phyloP scores from a whole-genome alignment of 2,888 invertebrate genomes.

The Laothoe populi region DNA sequence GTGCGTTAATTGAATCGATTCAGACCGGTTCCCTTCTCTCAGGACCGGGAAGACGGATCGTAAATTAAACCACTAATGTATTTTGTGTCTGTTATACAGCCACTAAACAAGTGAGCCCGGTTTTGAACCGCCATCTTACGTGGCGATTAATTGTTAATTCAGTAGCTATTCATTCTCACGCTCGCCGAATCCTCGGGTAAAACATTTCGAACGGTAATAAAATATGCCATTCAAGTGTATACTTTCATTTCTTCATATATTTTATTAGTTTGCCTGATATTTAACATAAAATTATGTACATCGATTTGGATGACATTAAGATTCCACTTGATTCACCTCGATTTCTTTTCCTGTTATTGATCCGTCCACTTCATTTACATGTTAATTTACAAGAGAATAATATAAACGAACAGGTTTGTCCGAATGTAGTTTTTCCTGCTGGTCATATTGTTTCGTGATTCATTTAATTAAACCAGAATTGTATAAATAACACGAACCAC shows the following conservation, averaged over 20 bases:
- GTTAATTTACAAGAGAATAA: constrained; percentile 37
- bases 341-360: constrained; percentile 64
- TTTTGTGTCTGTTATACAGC: constrained; percentile 36
- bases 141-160: constrained; percentile 31
- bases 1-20: constrained; percentile 58
- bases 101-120: constrained; percentile 9
- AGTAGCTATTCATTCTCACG: constrained; percentile 44
- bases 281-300: constrained; percentile 36
- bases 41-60: constrained; percentile 35
- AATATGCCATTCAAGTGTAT: constrained; percentile 31
- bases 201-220: constrained; percentile 12
- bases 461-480: constrained; percentile 41
- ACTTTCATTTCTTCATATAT: constrained; percentile 32
- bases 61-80: constrained; percentile 47
- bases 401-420: constrained; percentile 46
- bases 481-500: constrained; percentile 38
- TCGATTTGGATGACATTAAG: constrained; percentile 41
- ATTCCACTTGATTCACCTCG: constrained; percentile 45
- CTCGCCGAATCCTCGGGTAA: constrained; percentile 26
- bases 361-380: constrained; percentile 44
- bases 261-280: constrained; percentile 31
- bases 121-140: neutral
- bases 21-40: constrained; percentile 43
- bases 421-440: constrained; percentile 47
- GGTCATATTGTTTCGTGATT: constrained; percentile 40